Conservation (phyloP, 2,888 invertebrate genomes). For the Alitta virens region DNA sequence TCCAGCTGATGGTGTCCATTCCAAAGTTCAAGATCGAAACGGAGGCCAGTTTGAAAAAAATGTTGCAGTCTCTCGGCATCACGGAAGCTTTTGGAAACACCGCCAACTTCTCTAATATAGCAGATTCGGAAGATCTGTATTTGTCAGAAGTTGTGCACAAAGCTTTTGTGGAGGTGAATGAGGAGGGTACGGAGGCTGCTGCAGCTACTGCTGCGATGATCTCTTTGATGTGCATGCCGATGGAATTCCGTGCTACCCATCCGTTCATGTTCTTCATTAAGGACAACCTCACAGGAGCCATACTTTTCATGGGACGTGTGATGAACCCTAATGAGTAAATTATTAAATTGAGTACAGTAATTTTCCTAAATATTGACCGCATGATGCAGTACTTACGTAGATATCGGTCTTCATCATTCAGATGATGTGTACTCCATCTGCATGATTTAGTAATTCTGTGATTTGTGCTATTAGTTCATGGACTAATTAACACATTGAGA, state of each 20-base stretch:
- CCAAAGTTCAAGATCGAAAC: too few species aligned
- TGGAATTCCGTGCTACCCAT: constrained; percentile 23
- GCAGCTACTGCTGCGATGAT: constrained; percentile 36
- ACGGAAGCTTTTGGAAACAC: constrained; percentile 32
- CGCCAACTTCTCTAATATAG: constrained; percentile 46
- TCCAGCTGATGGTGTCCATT: too few species aligned
- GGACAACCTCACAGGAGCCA: constrained; percentile 18
- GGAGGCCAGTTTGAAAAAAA: constrained; percentile 29
- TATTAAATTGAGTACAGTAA: too few species aligned
- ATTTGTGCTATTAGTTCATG: too few species aligned
- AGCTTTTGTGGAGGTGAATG: constrained; percentile 49
- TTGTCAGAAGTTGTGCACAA: constrained; percentile 46
- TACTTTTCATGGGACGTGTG: constrained; percentile 29
- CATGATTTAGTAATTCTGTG: too few species aligned
- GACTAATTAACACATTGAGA: too few species aligned
- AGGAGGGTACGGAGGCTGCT: constrained; percentile 52
- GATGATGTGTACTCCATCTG: too few species aligned
- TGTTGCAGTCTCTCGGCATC: constrained; percentile 40
- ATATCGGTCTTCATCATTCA: too few species aligned
- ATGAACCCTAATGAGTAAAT: constrained; percentile 2
- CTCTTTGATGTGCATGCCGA: constrained; percentile 8
- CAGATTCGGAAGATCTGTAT: constrained; percentile 30
- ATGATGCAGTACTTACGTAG: too few species aligned
- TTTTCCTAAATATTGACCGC: too few species aligned
- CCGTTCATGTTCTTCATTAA: constrained; percentile 31